Conservation (phyloP, 2,113 vertebrate species). For the Aythya baeri region DNA sequence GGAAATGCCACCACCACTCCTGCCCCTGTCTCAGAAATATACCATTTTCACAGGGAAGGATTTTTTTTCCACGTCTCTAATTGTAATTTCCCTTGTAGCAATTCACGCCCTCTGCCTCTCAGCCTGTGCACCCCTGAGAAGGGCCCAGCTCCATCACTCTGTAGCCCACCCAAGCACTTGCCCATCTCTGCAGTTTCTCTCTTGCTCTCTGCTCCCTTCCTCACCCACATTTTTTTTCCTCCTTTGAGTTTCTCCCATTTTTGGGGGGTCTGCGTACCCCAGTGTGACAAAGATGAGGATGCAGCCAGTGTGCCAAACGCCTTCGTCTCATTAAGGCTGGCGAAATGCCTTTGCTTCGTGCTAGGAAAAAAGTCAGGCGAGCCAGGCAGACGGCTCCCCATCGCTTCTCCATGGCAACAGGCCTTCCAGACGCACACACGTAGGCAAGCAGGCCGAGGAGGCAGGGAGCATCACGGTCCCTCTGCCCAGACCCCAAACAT, state of each 20-base stretch:
- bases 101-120: neutral
- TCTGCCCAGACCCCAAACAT: neutral
- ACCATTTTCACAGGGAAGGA: neutral
- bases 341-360: constrained; percentile 9
- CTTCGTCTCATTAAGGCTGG: neutral
- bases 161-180: rapidly evolving
- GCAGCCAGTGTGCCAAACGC: neutral
- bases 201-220: neutral
- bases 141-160: rapidly evolving
- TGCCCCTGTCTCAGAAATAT: neutral
- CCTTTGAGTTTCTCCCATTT: neutral
- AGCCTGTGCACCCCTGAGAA: neutral
- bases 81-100: neutral
- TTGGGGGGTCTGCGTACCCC: neutral
- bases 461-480: neutral
- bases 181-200: neutral
- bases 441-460: neutral
- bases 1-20: neutral
- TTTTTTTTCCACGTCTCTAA: neutral
- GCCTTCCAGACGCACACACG: neutral
- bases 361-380: neutral
- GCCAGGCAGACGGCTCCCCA: constrained; percentile 47
- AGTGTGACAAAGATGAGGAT: neutral
- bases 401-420: constrained; percentile 68
- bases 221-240: neutral